Evolutionary conservation across 2,888 invertebrate genomes (phyloP).

Genomic region (Proisotoma minuta): DNA sequence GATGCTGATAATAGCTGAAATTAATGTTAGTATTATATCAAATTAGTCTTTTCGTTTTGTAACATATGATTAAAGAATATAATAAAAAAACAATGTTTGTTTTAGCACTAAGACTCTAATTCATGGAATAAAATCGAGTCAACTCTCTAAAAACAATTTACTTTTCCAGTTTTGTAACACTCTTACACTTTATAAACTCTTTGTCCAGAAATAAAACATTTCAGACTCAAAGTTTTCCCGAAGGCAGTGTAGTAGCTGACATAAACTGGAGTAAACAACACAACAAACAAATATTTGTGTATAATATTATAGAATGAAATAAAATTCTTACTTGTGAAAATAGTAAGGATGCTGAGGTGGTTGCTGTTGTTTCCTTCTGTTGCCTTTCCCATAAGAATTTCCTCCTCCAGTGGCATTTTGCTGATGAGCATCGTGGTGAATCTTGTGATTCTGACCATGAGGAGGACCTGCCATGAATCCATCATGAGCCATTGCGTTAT

Average conservation of each 20-base stretch:
- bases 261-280: background rate
- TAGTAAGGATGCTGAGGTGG: slow-evolving; percentile 25
- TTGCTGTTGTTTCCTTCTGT: slow-evolving; percentile 28
- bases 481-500: slow-evolving; percentile 22
- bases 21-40: background rate
- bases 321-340: slow-evolving; percentile 14
- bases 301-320: background rate
- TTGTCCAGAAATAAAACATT: slow-evolving; percentile 14
- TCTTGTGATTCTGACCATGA: slow-evolving; percentile 28
- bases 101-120: slow-evolving; percentile 10
- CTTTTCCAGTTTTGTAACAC: slow-evolving; percentile 13
- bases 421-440: slow-evolving; percentile 35
- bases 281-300: background rate
- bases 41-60: background rate
- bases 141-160: slow-evolving; percentile 12
- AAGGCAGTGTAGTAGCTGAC: slow-evolving; percentile 11
- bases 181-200: slow-evolving; percentile 1
- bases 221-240: background rate
- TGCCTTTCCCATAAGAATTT: slow-evolving; percentile 20
- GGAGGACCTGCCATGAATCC: slow-evolving; percentile 25
- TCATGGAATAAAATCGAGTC: slow-evolving; percentile 5
- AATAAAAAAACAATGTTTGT: background rate
- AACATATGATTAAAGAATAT: background rate
- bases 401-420: slow-evolving; percentile 20
- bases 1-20: background rate